Evolutionary conservation across 2,797 vertebrate species (phyloP).

Genomic region (Gymnothorax reevesii): DNA sequence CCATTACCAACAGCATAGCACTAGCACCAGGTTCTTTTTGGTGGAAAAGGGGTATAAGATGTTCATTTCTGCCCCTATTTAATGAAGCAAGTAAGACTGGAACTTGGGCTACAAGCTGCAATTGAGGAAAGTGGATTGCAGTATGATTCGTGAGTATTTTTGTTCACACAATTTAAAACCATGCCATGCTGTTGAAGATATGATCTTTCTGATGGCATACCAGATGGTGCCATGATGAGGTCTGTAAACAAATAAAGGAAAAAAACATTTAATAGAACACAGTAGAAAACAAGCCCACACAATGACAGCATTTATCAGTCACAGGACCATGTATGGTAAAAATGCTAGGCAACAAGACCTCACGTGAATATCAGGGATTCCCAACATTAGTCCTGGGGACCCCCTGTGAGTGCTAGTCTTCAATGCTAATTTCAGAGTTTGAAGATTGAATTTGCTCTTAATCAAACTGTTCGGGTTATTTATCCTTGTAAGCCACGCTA

Average conservation of each 20-base stretch:
- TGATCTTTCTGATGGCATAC: slow-evolving; percentile 42
- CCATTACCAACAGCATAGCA: too few relatives aligned
- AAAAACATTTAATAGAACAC: background rate
- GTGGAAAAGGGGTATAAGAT: too few relatives aligned
- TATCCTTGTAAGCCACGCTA: too few relatives aligned
- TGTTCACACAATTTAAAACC: slow-evolving; percentile 35
- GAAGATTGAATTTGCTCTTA: too few relatives aligned
- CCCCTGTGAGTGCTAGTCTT: too few relatives aligned
- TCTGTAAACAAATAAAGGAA: slow-evolving; percentile 44
- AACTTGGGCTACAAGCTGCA: background rate
- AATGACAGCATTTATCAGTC: background rate
- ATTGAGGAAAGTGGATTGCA: background rate
- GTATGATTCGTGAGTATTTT: background rate
- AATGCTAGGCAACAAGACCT: background rate
- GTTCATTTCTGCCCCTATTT: background rate
- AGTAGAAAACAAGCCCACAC: background rate
- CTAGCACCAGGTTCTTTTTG: too few relatives aligned
- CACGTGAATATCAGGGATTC: too few relatives aligned
- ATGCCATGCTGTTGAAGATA: slow-evolving; percentile 7
- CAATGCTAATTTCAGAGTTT: too few relatives aligned
- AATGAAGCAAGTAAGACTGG: background rate
- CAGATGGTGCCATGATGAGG: slow-evolving; percentile 41
- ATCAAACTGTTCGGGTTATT: too few relatives aligned
- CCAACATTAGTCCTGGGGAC: too few relatives aligned
- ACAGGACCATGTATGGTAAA: background rate